A percentile compares a stretch with the other conserved stretches of the same genome.
Evolutionary conservation across 1,140 invertebrate species (phyloP).

Genomic region (Bombus affinis): DNA sequence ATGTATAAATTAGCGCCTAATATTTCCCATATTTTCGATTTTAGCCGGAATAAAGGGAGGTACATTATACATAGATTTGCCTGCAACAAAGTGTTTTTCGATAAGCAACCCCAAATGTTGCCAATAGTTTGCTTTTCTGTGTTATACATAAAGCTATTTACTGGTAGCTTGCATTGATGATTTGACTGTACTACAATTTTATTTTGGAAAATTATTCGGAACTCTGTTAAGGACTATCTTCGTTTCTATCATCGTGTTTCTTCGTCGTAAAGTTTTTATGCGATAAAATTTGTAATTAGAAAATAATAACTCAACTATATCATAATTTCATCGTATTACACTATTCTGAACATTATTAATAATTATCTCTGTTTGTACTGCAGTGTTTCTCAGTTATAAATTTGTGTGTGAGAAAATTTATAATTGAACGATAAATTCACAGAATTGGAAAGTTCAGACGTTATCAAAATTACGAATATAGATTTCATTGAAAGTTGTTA

Average conservation of each 20-base stretch:
- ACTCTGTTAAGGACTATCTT: background rate
- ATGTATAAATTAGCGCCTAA: conserved; percentile 43
- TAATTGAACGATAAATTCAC: background rate
- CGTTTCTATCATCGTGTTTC: background rate
- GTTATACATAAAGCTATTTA: background rate
- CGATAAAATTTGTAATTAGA: background rate
- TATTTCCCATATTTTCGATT: background rate
- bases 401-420: no score
- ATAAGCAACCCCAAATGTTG: background rate
- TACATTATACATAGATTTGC: conserved; percentile 17
- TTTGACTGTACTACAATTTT: background rate
- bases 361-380: background rate
- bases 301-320: no score
- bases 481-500: background rate
- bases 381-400: no score
- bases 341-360: background rate
- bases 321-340: background rate
- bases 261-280: background rate
- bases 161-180: background rate
- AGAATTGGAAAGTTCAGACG: background rate
- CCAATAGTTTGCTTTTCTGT: background rate
- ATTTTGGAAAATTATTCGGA: background rate
- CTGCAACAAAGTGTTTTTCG: background rate
- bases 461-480: background rate
- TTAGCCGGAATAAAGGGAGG: background rate